Base-by-base conservation (phyloP, 2,888 invertebrate genomes). In the Agrochola lota region DNA sequence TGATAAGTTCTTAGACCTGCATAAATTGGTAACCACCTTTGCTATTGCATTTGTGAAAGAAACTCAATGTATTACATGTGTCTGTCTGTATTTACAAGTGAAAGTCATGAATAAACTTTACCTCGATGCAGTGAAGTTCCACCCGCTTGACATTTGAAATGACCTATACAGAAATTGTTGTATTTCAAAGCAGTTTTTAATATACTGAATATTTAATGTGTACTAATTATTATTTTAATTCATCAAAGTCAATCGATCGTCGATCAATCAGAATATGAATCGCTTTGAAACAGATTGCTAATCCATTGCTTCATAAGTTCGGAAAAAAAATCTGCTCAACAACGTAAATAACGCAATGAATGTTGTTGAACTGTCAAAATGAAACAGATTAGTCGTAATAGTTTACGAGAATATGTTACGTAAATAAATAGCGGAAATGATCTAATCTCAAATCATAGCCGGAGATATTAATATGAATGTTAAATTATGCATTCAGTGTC, bases 51-150 rank as follows among this genome's bases (percentile, higher is more conserved):
- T 71, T 59, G 23, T 52, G 11, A 52, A 15, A 26, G n/a, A 46
- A 46, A 17, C 60, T 9, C n/a, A 17, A 26, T 62, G 40, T 46
- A 63, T 35, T 30, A 46, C 15, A 46, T 20, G 7, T 23, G n/a
- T n/a, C 30, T 52, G 6, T 17, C 17, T 55, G 6, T 17, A 23
- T 46, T 49, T 30, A 30, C 30, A 40, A 46, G 52, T 62, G 23
- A 77, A 77, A 77, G 23, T 77, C 68, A 30, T 62, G 30, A 52
- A 60, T 30, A 49, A 64, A 57, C 30, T 57, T 64, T 40, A 64
- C 7, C n/a, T 57, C 26, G 26, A 52, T 52, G 8, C 46, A 49
- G 68, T 9, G 20, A 49, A 26, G 69, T 77, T 68, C 43, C 52
- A 2, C 40, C 7, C 46, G 63, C 70, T 57, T 64, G 70, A 64